Base-by-base conservation (phyloP, 2,797 vertebrate species). In the Gallinago stenura region DNA sequence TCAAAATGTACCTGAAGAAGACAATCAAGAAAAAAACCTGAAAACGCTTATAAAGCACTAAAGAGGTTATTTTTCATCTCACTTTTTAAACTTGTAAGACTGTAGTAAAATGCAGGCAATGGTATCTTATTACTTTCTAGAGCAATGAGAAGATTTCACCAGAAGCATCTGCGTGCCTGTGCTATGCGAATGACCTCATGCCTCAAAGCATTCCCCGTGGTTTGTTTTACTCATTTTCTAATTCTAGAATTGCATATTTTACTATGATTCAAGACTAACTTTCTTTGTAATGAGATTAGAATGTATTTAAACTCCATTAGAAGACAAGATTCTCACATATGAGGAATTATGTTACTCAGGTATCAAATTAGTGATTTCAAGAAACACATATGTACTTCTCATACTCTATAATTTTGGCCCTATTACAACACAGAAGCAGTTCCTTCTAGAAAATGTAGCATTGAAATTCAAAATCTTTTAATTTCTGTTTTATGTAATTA, bases 11-110 rank as follows among this genome's bases (percentile, higher is more conserved):
- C 6, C 33, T 66, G 62, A 26, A 62, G n/a, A 80, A 41, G 26
- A 84, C 87, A 94, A 89, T 70, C 20, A 58, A 75, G 39, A 70
- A 4, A 90, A 90, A 75, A 86, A 78, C 17, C 15, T n/a, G 35
- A 68, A 58, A 43, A 84, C 22, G 1, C 18, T 24, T 53, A 58
- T 6, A 39, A 3, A 85, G 20, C 20, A 72, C 10, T n/a, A 56
- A 39, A 51, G 43, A n/a, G 1, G 1, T 3, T 16, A 9, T 53
- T 57, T 89, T 62, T 15, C 7, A 51, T 43, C 12, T 11, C 31
- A 31, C 15, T 69, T 79, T 57, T 69, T 61, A 53, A 64, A 81
- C 2, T 46, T 10, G 0, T n/a, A 46, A 71, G 16, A 66, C 26
- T 50, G 12, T 16, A 56, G 20, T 22, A 57, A 81, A 87, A 75